phyloP scores from a whole-genome alignment of 2,888 invertebrate species.

The Agonum fuliginosum region DNA sequence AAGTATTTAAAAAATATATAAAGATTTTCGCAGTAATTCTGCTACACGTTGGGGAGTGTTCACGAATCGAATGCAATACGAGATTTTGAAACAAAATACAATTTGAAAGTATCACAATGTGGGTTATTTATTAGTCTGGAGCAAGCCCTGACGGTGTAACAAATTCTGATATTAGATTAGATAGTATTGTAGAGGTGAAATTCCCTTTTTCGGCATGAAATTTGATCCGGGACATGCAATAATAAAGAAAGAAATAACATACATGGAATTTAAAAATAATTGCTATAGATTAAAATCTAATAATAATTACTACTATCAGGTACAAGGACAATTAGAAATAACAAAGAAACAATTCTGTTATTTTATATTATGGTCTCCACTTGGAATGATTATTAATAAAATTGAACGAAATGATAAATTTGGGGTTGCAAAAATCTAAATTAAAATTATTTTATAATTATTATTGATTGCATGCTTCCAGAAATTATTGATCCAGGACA shows the following conservation, averaged over 20 bases:
- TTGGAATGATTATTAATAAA: too few species aligned
- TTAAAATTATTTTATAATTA: too few species aligned
- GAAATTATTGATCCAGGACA: not conserved
- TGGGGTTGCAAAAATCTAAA: too few species aligned
- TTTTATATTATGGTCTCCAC: too few species aligned
- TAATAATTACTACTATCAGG: too few species aligned
- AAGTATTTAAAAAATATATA: too few species aligned
- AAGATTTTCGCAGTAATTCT: too few species aligned
- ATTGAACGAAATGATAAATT: too few species aligned
- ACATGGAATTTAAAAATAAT: too few species aligned
- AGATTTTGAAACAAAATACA: not conserved
- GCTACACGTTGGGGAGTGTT: not conserved
- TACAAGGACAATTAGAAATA: too few species aligned
- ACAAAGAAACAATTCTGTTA: too few species aligned
- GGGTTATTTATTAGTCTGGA: not conserved
- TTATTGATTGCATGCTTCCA: not conserved
- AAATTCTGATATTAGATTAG: not conserved
- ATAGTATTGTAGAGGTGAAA: constrained; percentile 4
- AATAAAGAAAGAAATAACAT: not conserved
- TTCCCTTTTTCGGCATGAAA: not conserved
- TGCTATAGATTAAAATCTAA: too few species aligned
- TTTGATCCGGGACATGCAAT: not conserved
- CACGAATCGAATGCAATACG: not conserved
- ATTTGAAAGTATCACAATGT: not conserved
- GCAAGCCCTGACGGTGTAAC: not conserved